Base-by-base conservation (phyloP, 2,888 invertebrate genomes). In the Temnothorax ravouxi region DNA sequence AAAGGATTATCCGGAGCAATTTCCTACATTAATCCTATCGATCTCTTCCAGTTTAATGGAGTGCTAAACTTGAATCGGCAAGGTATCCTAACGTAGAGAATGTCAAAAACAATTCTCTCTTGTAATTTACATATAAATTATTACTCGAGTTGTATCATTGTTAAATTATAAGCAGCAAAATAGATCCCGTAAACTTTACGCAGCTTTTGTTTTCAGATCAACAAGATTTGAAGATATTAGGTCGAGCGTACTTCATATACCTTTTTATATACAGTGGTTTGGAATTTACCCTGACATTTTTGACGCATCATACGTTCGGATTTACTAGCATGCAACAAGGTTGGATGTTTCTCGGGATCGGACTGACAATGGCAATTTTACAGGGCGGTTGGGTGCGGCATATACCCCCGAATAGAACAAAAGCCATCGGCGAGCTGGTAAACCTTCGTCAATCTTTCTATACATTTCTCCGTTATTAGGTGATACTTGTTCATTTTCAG, bases 271-370 rank as follows among this genome's bases (percentile, higher is more conserved):
- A 99, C 95, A 99, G 99, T 77, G 99, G 99, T 3, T 95, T 99
- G 83, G 99, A 99, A 95, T 99, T 99, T 94, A 99, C 99, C 0
- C 96, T 99, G 52, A 99, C 99, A 77, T 99, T 99, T 95, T 96
- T 99, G 69, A 99, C 99, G 79, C 99, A 99, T 95, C 97, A 98
- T 92, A 96, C 97, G 56, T 99, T 99, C 94, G 96, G 97, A 75
- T 99, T 98, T 94, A 97, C 97, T 80, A 98, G 99, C 66, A 98
- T 99, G 97, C 98, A 99, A 95, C 99, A 99, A 95, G 99, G 99
- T 8, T 98, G 98, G 96, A 99, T 99, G 98, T 99, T 99, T 95
- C 96, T 99, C 91, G 97, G 97, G 80, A 98, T 99, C 92, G 99
- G 99, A 75, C 91, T 98, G 62, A 96, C 98, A 83, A 99, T 99